Evolutionary conservation across 1,140 invertebrate genomes (phyloP).

Genomic region (Bombus pyrosoma): DNA sequence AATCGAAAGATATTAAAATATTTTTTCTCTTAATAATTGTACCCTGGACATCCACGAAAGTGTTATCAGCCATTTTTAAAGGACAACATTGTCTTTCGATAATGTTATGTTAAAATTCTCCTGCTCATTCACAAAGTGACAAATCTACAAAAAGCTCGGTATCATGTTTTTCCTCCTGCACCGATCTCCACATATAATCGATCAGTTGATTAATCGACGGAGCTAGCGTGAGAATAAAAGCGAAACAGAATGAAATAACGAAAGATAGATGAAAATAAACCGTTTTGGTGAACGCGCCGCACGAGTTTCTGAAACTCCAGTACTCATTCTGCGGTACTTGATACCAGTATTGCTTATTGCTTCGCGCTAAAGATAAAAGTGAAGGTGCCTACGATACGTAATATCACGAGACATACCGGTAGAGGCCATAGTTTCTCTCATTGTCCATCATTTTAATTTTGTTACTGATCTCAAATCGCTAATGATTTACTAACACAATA

Average conservation of each 20-base stretch:
- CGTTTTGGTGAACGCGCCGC: slow-evolving; percentile 51
- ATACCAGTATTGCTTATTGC: neutral
- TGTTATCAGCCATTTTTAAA: too few relatives aligned
- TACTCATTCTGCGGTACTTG: slow-evolving; percentile 53
- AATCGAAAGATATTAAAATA: too few relatives aligned
- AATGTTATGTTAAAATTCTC: too few relatives aligned
- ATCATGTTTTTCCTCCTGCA: too few relatives aligned
- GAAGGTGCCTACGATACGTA: neutral
- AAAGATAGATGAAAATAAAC: slow-evolving; percentile 8
- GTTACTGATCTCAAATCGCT: neutral
- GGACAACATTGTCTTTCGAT: too few relatives aligned
- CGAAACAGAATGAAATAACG: slow-evolving; percentile 28
- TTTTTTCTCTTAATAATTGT: too few relatives aligned
- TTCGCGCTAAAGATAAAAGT: neutral
- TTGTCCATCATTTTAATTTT: neutral
- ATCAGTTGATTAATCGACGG: slow-evolving; percentile 51
- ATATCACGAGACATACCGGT: neutral
- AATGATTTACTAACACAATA: neutral
- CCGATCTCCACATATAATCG: neutral
- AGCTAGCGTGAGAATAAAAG: slow-evolving; percentile 31
- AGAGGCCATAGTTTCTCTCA: neutral
- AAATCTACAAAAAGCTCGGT: too few relatives aligned
- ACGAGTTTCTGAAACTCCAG: slow-evolving; percentile 56
- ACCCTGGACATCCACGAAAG: too few relatives aligned
- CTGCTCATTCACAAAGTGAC: too few relatives aligned